phyloP scores from a whole-genome alignment of 2,113 vertebrate species.

The Eidolon helvum region DNA sequence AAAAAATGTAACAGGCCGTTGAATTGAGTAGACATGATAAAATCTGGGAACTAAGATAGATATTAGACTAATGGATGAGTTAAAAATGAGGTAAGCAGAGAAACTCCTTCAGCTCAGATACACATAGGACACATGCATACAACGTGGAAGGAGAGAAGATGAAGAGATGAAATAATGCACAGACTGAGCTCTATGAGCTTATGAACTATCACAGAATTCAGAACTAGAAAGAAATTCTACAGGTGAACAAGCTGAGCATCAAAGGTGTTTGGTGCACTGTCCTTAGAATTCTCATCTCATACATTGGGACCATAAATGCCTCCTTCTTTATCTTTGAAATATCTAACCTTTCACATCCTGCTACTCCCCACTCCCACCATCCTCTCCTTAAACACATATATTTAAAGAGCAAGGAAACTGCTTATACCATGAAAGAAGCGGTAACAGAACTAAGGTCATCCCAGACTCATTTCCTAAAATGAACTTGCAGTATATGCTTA shows the following conservation, averaged over 20 bases:
- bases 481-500: neutral
- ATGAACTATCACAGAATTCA: neutral
- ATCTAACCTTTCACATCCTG: neutral
- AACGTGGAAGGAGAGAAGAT: neutral
- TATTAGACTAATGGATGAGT: neutral
- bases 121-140: accelerated
- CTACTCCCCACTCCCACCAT: neutral
- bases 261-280: neutral
- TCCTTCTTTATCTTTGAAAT: neutral
- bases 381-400: neutral
- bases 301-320: accelerated
- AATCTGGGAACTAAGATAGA: neutral
- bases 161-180: neutral
- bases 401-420: neutral
- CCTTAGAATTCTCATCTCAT: neutral
- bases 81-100: neutral
- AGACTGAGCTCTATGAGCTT: neutral
- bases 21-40: neutral
- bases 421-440: neutral
- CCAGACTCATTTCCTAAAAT: neutral
- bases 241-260: neutral
- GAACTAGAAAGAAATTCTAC: neutral
- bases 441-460: neutral
- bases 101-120: neutral
- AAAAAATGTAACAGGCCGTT: neutral